Conservation (phyloP, 1,140 invertebrate species). For the Frieseomelitta varia region DNA sequence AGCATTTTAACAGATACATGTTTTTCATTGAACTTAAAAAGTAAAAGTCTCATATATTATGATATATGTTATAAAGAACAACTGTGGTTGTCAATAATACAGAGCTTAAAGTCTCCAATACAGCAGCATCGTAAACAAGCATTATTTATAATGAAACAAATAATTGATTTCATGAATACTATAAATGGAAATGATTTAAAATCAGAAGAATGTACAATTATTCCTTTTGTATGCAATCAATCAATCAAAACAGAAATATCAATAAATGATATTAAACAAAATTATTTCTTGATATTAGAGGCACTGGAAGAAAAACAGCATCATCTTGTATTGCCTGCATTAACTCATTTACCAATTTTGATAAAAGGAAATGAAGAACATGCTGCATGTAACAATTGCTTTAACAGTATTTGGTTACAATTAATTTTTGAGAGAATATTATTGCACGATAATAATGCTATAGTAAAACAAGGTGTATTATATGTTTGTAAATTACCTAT, state of each 20-base stretch:
- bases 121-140: slow-evolving; percentile 74
- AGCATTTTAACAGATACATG: slow-evolving; percentile 63
- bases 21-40: slow-evolving; percentile 47
- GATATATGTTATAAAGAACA: slow-evolving; percentile 47
- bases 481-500: slow-evolving; percentile 65
- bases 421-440: slow-evolving; percentile 79
- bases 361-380: slow-evolving; percentile 60
- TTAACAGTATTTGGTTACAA: slow-evolving; percentile 76
- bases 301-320: slow-evolving; percentile 85
- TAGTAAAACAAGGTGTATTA: slow-evolving; percentile 79
- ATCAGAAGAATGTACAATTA: slow-evolving; percentile 34
- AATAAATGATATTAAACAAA: slow-evolving; percentile 69
- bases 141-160: slow-evolving; percentile 74
- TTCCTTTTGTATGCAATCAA: slow-evolving; percentile 64
- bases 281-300: slow-evolving; percentile 82
- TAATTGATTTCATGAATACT: slow-evolving; percentile 62
- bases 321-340: slow-evolving; percentile 83
- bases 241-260: slow-evolving; percentile 7
- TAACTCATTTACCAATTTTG: slow-evolving; percentile 76
- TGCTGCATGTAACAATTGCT: slow-evolving; percentile 61
- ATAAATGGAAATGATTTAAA: slow-evolving; percentile 7
- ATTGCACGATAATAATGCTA: slow-evolving; percentile 77
- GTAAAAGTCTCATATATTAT: slow-evolving; percentile 19
- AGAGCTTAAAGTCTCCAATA: slow-evolving; percentile 57
- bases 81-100: slow-evolving; percentile 67